Conservation (phyloP, 2,888 invertebrate genomes). For the Drosophila nr. perissopoda region DNA sequence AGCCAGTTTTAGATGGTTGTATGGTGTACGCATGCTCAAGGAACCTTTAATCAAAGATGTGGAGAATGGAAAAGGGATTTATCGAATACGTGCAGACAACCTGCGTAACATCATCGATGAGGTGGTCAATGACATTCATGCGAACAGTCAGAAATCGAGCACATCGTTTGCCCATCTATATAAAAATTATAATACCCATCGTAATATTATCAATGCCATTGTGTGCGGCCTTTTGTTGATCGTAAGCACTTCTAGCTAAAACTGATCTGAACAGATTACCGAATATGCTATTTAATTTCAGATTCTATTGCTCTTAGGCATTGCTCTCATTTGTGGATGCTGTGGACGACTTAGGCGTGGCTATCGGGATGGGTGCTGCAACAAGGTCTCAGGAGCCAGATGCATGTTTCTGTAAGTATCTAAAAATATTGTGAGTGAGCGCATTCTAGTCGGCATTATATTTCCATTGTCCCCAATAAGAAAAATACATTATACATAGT, state of each 20-base stretch:
- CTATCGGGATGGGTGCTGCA: constrained; percentile 53
- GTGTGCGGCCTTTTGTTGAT: constrained; percentile 45
- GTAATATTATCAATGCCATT: constrained; percentile 36
- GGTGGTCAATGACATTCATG: constrained; percentile 46
- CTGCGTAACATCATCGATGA: constrained; percentile 49
- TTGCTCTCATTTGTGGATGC: constrained; percentile 49
- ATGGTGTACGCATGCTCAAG: neutral
- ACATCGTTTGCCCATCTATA: constrained; percentile 55
- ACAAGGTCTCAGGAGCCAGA: constrained; percentile 50
- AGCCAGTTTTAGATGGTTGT: neutral
- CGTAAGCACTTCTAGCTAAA: constrained; percentile 31
- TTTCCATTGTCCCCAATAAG: neutral
- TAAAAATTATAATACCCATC: constrained; percentile 46
- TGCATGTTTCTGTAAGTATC: constrained; percentile 54
- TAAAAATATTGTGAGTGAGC: neutral
- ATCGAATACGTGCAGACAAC: constrained; percentile 24
- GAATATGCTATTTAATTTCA: constrained; percentile 1
- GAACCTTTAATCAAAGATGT: constrained; percentile 22
- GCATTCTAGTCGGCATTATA: neutral
- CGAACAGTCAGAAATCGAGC: constrained; percentile 28
- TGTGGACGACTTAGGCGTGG: constrained; percentile 51
- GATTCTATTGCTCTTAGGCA: constrained; percentile 43
- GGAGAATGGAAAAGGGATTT: constrained; percentile 22
- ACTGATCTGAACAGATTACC: neutral
- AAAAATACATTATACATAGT: neutral